Conservation (phyloP, 2,888 invertebrate species). For the Phyto melanocephala region DNA sequence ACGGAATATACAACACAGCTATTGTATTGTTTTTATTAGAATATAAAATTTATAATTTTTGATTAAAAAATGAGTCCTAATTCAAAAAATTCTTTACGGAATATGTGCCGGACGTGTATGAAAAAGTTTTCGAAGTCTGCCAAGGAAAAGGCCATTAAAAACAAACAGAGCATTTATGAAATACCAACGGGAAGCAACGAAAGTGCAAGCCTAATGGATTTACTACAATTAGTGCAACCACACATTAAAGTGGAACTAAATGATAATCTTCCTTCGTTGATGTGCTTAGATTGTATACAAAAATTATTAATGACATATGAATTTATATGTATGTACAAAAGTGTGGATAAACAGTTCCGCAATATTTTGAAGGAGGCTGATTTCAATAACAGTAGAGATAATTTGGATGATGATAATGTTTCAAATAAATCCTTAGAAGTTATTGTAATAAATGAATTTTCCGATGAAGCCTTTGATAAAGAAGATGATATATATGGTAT, state of each 20-base stretch:
- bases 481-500: background rate
- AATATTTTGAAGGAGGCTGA: conserved; percentile 25
- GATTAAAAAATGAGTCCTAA: too few relatives aligned
- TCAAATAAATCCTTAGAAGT: background rate
- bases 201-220: background rate
- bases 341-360: conserved; percentile 26
- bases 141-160: background rate
- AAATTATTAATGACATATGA: conserved; percentile 32
- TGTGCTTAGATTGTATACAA: conserved; percentile 38
- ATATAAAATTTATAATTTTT: background rate
- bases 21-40: background rate
- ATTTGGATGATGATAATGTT: background rate
- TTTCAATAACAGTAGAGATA: background rate
- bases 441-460: background rate
- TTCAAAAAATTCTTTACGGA: background rate
- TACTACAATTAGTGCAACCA: conserved; percentile 32
- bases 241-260: conserved; percentile 18
- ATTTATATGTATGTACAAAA: conserved; percentile 42
- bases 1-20: too few relatives aligned
- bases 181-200: background rate
- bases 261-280: conserved; percentile 34
- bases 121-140: conserved; percentile 2
- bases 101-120: conserved; percentile 58
- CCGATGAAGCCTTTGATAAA: background rate
- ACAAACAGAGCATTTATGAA: conserved; percentile 25